phyloP scores from a whole-genome alignment of 2,113 vertebrate species.

The Osmerus mordax region DNA sequence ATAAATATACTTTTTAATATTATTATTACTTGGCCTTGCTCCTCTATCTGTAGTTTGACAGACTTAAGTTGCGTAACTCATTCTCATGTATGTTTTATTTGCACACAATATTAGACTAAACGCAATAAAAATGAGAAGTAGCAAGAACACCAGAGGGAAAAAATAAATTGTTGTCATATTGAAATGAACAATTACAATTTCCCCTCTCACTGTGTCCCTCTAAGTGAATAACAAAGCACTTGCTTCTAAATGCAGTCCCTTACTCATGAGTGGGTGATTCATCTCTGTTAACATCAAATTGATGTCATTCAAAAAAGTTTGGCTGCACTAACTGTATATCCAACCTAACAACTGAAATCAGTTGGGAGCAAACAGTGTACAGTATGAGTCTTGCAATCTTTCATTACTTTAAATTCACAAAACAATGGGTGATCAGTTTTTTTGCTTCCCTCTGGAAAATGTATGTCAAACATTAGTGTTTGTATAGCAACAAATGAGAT shows the following conservation, averaged over 20 bases:
- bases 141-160: conserved; percentile 18
- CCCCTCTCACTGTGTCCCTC: background rate
- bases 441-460: no score
- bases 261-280: conserved; percentile 10
- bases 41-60: conserved; percentile 27
- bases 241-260: conserved; percentile 20
- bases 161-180: conserved; percentile 38
- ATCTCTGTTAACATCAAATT: background rate
- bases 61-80: conserved; percentile 49
- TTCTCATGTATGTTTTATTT: conserved; percentile 42
- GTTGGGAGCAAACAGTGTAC: background rate
- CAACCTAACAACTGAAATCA: background rate
- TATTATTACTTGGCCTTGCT: conserved; percentile 4
- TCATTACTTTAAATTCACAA: background rate
- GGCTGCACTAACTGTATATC: background rate
- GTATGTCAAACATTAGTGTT: no score
- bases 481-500: no score
- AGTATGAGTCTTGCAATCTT: background rate
- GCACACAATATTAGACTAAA: conserved; percentile 35
- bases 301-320: conserved; percentile 10
- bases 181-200: conserved; percentile 28
- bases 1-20: background rate
- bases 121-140: conserved; percentile 19
- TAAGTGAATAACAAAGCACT: conserved; percentile 28
- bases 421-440: no score